Percentiles rank a stretch among this genome's conserved stretches.
Evolutionary conservation across 2,888 invertebrate species (phyloP).

Genomic region (Acanthococcus lagerstroemiae): DNA sequence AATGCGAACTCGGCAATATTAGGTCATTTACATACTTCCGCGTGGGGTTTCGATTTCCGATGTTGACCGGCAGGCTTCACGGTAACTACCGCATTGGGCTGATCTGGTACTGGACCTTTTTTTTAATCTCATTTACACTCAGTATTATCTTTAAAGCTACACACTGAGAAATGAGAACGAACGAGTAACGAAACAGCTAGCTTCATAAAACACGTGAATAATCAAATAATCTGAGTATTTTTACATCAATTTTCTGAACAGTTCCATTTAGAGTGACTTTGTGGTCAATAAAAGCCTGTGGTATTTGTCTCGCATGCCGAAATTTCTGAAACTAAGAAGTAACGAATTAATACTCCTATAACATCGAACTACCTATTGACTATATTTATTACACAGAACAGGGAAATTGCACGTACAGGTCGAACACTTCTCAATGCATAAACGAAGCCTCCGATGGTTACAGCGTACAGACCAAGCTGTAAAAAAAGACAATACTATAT

Average conservation of each 20-base stretch:
- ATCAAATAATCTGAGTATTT: not conserved
- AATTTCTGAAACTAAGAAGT: constrained; percentile 22
- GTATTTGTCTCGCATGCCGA: constrained; percentile 3
- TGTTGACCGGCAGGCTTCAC: no score
- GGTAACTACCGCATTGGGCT: no score
- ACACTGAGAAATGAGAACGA: not conserved
- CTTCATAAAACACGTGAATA: not conserved
- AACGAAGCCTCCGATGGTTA: not conserved
- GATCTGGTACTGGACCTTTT: no score
- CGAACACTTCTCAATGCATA: constrained; percentile 15
- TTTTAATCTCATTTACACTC: no score
- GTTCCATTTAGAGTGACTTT: constrained; percentile 7
- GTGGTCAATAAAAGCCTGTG: constrained; percentile 11
- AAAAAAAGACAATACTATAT: not conserved
- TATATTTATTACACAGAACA: not conserved
- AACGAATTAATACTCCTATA: no score
- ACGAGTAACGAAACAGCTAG: no score
- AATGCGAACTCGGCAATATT: no score
- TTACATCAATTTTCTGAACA: constrained; percentile 7
- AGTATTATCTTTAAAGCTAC: no score
- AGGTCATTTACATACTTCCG: no score
- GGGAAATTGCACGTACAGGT: not conserved
- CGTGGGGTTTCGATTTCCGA: no score
- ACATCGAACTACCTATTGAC: no score
- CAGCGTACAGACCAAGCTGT: not conserved